Conservation (phyloP, 2,113 vertebrate genomes). For the Pygoscelis adeliae region DNA sequence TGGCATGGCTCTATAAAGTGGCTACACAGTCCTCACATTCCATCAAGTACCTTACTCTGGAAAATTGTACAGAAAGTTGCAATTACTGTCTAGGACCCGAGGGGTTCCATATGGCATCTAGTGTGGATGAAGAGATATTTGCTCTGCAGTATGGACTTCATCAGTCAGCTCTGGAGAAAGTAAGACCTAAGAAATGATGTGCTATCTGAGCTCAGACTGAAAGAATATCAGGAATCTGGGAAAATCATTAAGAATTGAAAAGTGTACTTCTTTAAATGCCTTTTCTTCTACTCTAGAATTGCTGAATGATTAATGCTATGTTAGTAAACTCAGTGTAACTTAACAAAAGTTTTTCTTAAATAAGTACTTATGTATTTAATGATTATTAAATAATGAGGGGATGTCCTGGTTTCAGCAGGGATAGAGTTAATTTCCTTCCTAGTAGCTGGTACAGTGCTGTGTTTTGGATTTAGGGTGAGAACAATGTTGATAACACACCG, state of each 20-base stretch:
- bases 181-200: background rate
- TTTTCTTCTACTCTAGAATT: background rate
- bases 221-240: background rate
- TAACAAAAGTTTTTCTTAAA: background rate
- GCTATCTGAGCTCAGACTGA: background rate
- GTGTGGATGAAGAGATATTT: background rate
- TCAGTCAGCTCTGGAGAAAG: background rate
- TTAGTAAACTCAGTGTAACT: background rate
- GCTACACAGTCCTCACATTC: background rate
- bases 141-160: background rate
- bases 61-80: background rate
- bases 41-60: background rate
- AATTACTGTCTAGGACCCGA: background rate
- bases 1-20: rapidly evolving
- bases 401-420: too few species aligned
- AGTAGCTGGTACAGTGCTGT: too few species aligned
- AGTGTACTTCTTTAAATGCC: background rate
- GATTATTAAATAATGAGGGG: background rate
- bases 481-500: too few species aligned
- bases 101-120: too few species aligned
- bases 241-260: background rate
- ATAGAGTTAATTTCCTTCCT: too few species aligned
- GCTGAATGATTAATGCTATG: background rate
- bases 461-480: too few species aligned
- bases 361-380: background rate